A percentile compares a stretch with the other conserved stretches of the same genome.
Evolutionary conservation across 2,888 invertebrate species (phyloP).

Genomic region (Scrobipalpa atriplicella): DNA sequence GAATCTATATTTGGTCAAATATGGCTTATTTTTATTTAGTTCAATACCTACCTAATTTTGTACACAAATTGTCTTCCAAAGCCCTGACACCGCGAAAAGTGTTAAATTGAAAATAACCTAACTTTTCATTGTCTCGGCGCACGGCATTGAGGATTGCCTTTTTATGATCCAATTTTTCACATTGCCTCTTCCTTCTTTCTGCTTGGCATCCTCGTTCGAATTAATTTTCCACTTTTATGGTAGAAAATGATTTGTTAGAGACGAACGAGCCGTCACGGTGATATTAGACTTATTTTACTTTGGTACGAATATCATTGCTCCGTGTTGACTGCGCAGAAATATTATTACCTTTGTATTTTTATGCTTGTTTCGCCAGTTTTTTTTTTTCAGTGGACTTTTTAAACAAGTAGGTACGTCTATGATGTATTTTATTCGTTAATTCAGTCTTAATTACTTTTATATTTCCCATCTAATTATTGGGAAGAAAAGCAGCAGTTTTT

Average conservation of each 20-base stretch:
- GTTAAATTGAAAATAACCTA: constrained; percentile 63
- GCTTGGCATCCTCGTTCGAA: constrained; percentile 61
- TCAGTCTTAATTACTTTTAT: too few relatives aligned
- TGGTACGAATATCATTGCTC: constrained; percentile 28
- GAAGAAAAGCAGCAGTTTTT: too few relatives aligned
- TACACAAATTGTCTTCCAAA: too few relatives aligned
- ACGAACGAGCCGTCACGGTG: constrained; percentile 49
- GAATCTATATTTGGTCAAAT: too few relatives aligned
- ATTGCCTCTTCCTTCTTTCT: constrained; percentile 59
- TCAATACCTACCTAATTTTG: too few relatives aligned
- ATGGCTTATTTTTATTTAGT: too few relatives aligned
- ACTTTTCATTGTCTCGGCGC: constrained; percentile 62
- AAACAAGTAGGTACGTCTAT: too few relatives aligned
- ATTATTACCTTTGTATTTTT: too few relatives aligned
- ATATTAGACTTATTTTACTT: constrained; percentile 54
- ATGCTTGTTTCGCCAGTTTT: too few relatives aligned
- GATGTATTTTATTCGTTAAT: too few relatives aligned
- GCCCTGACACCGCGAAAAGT: constrained; percentile 36
- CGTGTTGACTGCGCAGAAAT: constrained; percentile 35
- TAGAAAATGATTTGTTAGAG: constrained; percentile 68
- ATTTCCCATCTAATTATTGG: too few relatives aligned
- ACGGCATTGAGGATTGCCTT: constrained; percentile 66
- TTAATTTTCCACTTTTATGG: constrained; percentile 73
- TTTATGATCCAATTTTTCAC: constrained; percentile 75
- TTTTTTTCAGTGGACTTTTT: too few relatives aligned